Conservation (phyloP, 2,888 invertebrate genomes). For the Machimus rusticus region DNA sequence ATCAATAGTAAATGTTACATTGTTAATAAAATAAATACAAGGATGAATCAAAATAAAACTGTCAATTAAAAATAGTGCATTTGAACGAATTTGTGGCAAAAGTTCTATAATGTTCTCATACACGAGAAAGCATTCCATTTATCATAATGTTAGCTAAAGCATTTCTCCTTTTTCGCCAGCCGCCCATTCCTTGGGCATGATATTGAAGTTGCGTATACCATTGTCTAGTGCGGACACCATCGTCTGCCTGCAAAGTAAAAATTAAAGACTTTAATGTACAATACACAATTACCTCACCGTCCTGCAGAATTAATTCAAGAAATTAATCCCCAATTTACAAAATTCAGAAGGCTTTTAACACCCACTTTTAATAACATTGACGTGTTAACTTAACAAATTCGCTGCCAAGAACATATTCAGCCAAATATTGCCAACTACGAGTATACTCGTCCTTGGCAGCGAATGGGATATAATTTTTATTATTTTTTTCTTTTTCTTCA, state of each 20-base stretch:
- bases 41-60: neutral
- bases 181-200: slow-evolving; percentile 90
- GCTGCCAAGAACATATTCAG: too few species aligned
- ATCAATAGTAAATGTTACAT: slow-evolving; percentile 25
- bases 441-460: too few species aligned
- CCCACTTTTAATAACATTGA: too few species aligned
- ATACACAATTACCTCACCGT: too few species aligned
- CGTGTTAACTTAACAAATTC: too few species aligned
- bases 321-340: too few species aligned
- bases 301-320: too few species aligned
- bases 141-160: slow-evolving; percentile 98
- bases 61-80: neutral
- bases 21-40: slow-evolving; percentile 37
- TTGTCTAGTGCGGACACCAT: slow-evolving; percentile 81
- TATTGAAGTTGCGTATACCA: slow-evolving; percentile 92
- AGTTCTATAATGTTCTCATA: slow-evolving; percentile 41
- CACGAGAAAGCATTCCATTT: slow-evolving; percentile 75
- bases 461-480: too few species aligned
- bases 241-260: slow-evolving; percentile 75
- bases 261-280: neutral
- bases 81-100: neutral
- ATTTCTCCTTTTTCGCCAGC: slow-evolving; percentile 90
- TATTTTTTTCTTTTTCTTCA: too few species aligned
- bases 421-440: too few species aligned
- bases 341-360: too few species aligned